A percentile compares a stretch with the other conserved stretches of the same genome.
Evolutionary conservation across 2,797 vertebrate genomes (phyloP).

Genomic region (Neopelma chrysocephalum): DNA sequence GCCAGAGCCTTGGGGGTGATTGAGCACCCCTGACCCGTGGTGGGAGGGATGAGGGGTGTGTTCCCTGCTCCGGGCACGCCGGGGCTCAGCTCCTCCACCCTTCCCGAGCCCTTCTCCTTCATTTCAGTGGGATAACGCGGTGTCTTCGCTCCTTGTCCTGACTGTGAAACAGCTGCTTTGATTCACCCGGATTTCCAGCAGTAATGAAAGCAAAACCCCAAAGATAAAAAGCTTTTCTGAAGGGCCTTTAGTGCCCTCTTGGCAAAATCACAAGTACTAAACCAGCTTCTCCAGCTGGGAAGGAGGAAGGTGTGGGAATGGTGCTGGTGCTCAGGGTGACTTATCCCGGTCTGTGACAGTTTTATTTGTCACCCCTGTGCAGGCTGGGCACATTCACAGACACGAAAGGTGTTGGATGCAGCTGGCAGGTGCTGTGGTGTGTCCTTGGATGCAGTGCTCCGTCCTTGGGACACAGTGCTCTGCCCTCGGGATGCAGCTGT

Average conservation of each 20-base stretch:
- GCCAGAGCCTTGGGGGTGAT: fast-evolving
- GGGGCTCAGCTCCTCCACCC: background rate
- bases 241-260: background rate
- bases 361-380: background rate
- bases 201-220: fast-evolving
- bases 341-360: fast-evolving
- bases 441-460: background rate
- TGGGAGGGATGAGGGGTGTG: fast-evolving
- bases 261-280: background rate
- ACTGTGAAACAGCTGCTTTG: fast-evolving
- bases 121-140: fast-evolving
- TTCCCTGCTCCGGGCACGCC: fast-evolving
- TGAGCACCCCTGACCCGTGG: fast-evolving
- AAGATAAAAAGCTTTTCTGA: background rate
- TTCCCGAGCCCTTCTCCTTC: background rate
- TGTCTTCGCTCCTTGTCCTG: fast-evolving
- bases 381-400: fast-evolving
- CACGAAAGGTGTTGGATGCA: background rate
- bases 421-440: background rate
- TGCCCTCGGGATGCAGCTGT: background rate
- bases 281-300: fast-evolving
- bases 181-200: background rate
- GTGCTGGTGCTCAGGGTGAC: fast-evolving
- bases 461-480: too few species aligned
- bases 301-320: background rate